Conservation (phyloP, 2,113 vertebrate species). For the Mesocricetus auratus region DNA sequence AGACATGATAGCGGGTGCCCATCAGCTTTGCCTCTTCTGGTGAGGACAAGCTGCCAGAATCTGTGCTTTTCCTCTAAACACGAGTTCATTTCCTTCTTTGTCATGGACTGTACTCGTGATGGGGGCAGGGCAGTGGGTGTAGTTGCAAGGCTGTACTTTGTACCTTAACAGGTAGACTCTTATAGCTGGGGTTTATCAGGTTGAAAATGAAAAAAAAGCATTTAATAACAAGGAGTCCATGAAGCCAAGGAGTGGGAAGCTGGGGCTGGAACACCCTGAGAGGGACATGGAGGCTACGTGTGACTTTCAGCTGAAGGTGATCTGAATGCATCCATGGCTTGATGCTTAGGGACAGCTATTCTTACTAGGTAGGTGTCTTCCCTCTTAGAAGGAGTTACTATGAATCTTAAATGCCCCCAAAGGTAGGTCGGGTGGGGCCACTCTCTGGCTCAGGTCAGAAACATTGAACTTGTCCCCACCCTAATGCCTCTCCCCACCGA, state of each 20-base stretch:
- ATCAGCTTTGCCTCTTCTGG: background rate
- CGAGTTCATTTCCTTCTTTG: background rate
- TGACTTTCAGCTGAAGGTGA: background rate
- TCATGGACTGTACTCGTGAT: background rate
- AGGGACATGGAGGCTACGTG: background rate
- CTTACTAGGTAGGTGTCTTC: background rate
- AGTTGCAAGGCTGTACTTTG: conserved; percentile 8
- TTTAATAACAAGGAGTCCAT: conserved; percentile 60
- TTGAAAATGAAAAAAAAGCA: conserved; percentile 58
- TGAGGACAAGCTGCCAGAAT: rapidly evolving
- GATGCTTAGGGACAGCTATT: too few species aligned
- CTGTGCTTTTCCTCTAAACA: background rate
- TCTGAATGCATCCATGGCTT: rapidly evolving
- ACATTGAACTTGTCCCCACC: background rate
- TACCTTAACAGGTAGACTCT: conserved; percentile 56
- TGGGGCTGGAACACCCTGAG: background rate
- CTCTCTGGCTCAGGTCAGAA: background rate
- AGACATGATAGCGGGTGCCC: background rate
- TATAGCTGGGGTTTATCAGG: conserved; percentile 53
- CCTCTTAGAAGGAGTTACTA: background rate
- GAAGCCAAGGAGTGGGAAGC: conserved; percentile 11
- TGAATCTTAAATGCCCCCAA: background rate
- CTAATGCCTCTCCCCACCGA: background rate
- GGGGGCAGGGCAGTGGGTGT: too few species aligned
- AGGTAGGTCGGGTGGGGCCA: too few species aligned